Evolutionary conservation across 2,797 vertebrate species (phyloP), one percentile per base, ranked within the genome.

Genomic region (Betta splendens): DNA sequence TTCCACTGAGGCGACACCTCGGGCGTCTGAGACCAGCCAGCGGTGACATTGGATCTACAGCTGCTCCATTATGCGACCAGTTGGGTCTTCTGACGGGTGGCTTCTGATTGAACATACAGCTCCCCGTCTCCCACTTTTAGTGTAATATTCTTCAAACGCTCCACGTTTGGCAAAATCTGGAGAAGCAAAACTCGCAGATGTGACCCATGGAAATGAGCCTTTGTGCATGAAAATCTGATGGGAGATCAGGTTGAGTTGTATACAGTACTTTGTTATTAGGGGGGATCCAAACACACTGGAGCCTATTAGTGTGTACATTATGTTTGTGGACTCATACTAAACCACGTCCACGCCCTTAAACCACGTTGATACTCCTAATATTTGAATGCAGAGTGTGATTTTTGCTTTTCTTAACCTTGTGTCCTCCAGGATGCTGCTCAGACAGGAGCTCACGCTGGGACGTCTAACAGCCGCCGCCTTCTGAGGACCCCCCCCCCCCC

Each of bases 381-480:
- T 74, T 72, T 69, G 33, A 51, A 36, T 28, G 26, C 22, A 20
- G 20, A 22, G 39, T 40, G 2, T 18, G 21, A 26, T 55, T 1
- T 52, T 58, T 20, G 38, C 25, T 49, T 49, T 72, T 64, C 71
- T 50, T 50, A 29, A 2, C 9, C 9, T 10, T 8, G 40, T 73
- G 21, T 78, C 60, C 57, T 62, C 40, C 32, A 92, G 89, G 81
- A 80, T 78, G 64, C 66, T 29, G 70, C 89, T 81, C 69, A 88
- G 90, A 92, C 83, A 83, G 68, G 62, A 86, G 79, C 76, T 82
- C 88, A 84, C 89, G 77, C 75, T 76, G 33, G 58, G 74, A 79
- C 82, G 80, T 78, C 64, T 71, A 74, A 85, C 60, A 52, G 25
- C 80, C 79, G 42, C 81, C 86, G 79, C 82, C 89, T 87, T 87